phyloP scores from a whole-genome alignment of 2,888 invertebrate genomes.

The Glyphotaelius pellucidus region DNA sequence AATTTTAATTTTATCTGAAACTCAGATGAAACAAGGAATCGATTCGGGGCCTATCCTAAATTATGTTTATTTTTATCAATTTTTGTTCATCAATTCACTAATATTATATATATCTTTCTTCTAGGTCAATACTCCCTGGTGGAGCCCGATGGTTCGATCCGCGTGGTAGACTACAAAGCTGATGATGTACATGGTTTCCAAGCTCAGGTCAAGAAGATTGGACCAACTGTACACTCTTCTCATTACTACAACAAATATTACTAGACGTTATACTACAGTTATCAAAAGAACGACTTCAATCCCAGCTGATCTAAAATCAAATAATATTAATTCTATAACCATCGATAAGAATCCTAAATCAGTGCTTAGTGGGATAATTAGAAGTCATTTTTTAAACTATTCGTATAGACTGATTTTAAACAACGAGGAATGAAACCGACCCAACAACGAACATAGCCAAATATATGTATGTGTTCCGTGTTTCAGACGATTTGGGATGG shows the following conservation, averaged over 20 bases:
- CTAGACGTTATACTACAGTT: neutral
- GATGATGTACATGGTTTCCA: slow-evolving; percentile 65
- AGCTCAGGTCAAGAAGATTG: slow-evolving; percentile 64
- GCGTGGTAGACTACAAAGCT: slow-evolving; percentile 64
- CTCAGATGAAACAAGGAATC: neutral
- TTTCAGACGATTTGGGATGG: too few species aligned
- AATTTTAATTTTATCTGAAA: neutral
- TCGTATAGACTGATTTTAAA: neutral
- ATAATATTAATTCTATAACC: neutral
- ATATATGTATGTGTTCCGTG: too few species aligned
- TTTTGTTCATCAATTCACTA: neutral
- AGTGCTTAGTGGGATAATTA: neutral
- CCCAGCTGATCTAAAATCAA: neutral
- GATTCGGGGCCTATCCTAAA: neutral
- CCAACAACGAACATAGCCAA: neutral
- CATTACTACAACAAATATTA: slow-evolving; percentile 41
- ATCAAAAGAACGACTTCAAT: neutral
- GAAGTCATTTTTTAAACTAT: neutral
- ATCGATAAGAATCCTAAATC: neutral
- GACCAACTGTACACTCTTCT: slow-evolving; percentile 60
- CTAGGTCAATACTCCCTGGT: slow-evolving; percentile 64
- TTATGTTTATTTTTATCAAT: neutral
- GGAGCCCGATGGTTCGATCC: slow-evolving; percentile 64
- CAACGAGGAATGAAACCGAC: neutral
- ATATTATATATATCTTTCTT: neutral